These are phyloP conservation scores for Recurvirostra avosetta DNA, from an alignment of 2,113 vertebrate species.

Conservation along the genomic window DNA sequence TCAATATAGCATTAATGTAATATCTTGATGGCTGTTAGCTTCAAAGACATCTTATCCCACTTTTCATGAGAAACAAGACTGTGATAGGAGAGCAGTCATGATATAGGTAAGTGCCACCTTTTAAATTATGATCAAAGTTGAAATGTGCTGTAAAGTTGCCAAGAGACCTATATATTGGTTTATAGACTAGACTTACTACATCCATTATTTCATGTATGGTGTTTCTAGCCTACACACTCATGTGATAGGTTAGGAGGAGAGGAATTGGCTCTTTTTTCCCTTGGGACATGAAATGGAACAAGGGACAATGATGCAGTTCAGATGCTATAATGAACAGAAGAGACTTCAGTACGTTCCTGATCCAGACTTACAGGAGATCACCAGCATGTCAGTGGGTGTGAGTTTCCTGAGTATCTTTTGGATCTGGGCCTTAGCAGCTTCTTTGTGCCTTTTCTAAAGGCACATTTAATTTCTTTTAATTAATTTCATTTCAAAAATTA, in stretches of 20 bases:
- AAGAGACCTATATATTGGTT: slow-evolving; percentile 36
- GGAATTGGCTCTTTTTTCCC: background rate
- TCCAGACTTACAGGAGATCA: background rate
- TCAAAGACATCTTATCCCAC: slow-evolving; percentile 29
- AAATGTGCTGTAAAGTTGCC: background rate
- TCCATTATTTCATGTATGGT: background rate
- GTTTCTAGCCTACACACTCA: background rate
- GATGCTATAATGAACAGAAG: background rate
- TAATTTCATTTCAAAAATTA: background rate
- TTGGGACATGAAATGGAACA: background rate
- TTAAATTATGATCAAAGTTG: slow-evolving; percentile 56
- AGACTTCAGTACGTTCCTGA: background rate
- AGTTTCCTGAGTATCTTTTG: background rate
- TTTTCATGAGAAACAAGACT: slow-evolving; percentile 29
- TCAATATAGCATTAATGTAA: slow-evolving; percentile 44
- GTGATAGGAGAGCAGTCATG: slow-evolving; percentile 25
- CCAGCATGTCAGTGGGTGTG: fast-evolving
- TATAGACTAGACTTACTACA: background rate
- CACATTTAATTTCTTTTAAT: background rate
- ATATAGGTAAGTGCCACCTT: slow-evolving; percentile 1
- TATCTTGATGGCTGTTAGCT: slow-evolving; percentile 31
- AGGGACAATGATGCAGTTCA: background rate
- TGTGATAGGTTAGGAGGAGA: background rate
- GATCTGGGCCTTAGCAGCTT: background rate
- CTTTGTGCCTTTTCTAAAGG: background rate